These are phyloP conservation scores for Pseudomyrmex gracilis DNA, from an alignment of 1,140 invertebrate species.

Conservation along the genomic window DNA sequence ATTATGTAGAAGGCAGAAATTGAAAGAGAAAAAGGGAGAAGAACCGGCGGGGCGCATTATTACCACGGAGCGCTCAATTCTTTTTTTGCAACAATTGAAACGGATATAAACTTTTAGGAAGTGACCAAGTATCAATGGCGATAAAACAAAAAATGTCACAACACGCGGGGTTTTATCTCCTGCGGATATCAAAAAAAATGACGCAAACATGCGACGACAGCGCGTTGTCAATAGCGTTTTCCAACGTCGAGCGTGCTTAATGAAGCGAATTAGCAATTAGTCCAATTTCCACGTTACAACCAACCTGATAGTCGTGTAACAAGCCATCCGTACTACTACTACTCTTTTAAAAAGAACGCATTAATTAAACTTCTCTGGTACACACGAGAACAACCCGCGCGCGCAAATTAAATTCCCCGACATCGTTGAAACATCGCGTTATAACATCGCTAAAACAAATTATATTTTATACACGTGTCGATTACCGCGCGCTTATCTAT, in stretches of 20 bases:
- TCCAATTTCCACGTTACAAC: constrained; percentile 51
- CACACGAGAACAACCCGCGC: too few species aligned
- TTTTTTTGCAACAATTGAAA: neutral
- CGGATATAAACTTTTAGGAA: neutral
- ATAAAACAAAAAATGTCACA: neutral
- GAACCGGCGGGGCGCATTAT: neutral
- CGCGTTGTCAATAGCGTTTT: constrained; percentile 48
- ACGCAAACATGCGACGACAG: constrained; percentile 47
- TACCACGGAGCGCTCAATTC: neutral
- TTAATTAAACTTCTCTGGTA: constrained; percentile 19
- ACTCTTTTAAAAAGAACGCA: constrained; percentile 5
- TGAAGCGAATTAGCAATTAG: constrained; percentile 52
- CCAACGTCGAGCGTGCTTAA: constrained; percentile 36
- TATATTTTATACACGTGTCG: neutral
- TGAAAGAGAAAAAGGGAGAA: neutral
- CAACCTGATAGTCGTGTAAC: constrained; percentile 44
- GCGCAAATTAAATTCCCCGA: too few species aligned
- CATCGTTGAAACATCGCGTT: neutral
- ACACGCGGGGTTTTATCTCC: neutral
- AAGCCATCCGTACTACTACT: constrained; percentile 3
- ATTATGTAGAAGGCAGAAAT: constrained; percentile 57
- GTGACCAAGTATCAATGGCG: neutral
- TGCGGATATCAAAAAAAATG: constrained; percentile 36
- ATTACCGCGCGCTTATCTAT: neutral
- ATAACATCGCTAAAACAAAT: constrained; percentile 3